Evolutionary conservation across 2,797 vertebrate genomes (phyloP), one percentile per base, ranked within the genome.

Genomic region (Orestias chungarensis): DNA sequence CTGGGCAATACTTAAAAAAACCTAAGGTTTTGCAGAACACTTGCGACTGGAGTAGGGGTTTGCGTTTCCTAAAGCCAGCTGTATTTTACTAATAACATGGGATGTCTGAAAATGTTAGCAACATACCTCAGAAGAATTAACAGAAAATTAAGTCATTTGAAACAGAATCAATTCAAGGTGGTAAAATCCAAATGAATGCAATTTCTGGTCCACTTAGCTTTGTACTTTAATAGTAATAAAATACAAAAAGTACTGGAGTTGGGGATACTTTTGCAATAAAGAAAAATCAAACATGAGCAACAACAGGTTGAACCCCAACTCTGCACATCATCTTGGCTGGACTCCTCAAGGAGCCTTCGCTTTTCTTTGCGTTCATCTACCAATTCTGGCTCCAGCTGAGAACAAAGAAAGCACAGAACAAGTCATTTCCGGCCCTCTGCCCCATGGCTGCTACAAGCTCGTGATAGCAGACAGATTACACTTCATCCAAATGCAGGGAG

Each of bases 401-500:
- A 85, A 82, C 81, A 77, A 49, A 82, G 87, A 91, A 83, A 78
- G 82, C 85, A 87, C 66, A 64, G 44, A 89, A 65, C 86, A 73
- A 87, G 74, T 84, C 65, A 77, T 92, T 88, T 92, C 88, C 78
- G 62, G 83, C 81, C 42, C 80, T 20, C 75, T 80, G 83, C 77
- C 77, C 69, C 27, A 0, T n/a, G n/a, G 81, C 68, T 3, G 18
- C 89, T 81, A 88, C 75, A 83, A 90, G 83, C 78, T 73, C 82
- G 74, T 91, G 87, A 89, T 61, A 70, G 74, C 73, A 78, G 83
- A 89, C 86, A 82, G 83, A 87, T 89, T 84, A 80, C 72, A 87
- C 74, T 87, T 92, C 86, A 90, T 92, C 86, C 50, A 66, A 82
- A 90, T 91, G 86, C 88, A 88, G 82, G 73, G 69, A 31, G 73